Percentiles rank a stretch among this genome's conserved stretches.
Conservation (phyloP, 1,140 invertebrate genomes). For the Belonocnema kinseyi region DNA sequence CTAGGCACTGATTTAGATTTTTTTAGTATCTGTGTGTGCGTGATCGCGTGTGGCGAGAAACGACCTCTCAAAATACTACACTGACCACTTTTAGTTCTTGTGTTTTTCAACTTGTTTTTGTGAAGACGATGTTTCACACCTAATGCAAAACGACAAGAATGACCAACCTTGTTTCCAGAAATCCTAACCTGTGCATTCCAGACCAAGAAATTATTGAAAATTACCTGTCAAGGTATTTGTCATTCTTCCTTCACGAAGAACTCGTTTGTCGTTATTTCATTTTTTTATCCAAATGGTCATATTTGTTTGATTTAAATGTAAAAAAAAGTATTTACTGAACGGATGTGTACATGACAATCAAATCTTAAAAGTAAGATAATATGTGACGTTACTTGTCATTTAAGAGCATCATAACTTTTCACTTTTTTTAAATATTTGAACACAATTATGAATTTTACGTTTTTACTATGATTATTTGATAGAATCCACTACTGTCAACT, state of each 20-base stretch:
- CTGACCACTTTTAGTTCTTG: not conserved
- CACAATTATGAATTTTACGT: too few relatives aligned
- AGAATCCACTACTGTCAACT: too few relatives aligned
- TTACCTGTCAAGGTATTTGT: conserved; percentile 9
- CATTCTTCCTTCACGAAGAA: not conserved
- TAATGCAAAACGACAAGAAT: not conserved
- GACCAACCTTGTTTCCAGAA: not conserved
- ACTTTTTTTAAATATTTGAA: too few relatives aligned
- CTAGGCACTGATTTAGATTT: conserved; percentile 13
- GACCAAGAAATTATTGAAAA: not conserved
- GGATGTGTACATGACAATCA: too few relatives aligned
- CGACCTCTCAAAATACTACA: not conserved
- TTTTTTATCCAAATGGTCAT: too few relatives aligned
- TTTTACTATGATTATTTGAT: too few relatives aligned
- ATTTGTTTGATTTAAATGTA: too few relatives aligned
- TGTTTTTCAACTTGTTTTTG: not conserved
- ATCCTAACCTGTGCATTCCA: not conserved
- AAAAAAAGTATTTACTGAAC: too few relatives aligned
- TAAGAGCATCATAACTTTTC: too few relatives aligned
- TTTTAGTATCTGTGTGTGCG: conserved; percentile 1
- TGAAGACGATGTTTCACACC: conserved; percentile 9
- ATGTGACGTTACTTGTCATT: too few relatives aligned
- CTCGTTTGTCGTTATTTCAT: too few relatives aligned
- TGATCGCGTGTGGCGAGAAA: not conserved
- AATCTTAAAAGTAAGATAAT: too few relatives aligned